These are phyloP conservation scores for Caenorhabditis zanzibari DNA, from an alignment of 2,888 invertebrate species.

Conservation along the genomic window DNA sequence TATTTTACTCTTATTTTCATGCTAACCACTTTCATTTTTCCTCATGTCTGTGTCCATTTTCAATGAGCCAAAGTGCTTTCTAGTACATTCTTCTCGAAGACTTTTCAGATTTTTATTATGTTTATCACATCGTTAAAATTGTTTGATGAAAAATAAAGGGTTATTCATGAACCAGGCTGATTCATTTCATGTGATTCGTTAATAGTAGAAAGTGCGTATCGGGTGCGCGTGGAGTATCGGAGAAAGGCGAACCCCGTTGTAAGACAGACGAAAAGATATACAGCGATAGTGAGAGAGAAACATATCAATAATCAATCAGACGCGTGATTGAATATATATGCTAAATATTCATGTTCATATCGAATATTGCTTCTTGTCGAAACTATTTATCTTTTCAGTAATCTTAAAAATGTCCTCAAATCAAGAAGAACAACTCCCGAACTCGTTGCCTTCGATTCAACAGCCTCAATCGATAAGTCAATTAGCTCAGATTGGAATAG, in stretches of 20 bases:
- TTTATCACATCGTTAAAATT: slow-evolving; percentile 5
- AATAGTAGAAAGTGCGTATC: not conserved
- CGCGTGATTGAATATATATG: too few relatives aligned
- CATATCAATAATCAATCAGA: slow-evolving; percentile 2
- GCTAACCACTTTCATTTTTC: slow-evolving; percentile 45
- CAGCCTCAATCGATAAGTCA: slow-evolving; percentile 18
- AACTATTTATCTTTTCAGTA: too few relatives aligned
- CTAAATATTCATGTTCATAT: too few relatives aligned
- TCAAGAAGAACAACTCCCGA: not conserved
- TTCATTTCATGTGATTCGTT: not conserved
- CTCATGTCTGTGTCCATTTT: slow-evolving; percentile 25
- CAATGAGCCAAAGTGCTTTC: slow-evolving; percentile 44
- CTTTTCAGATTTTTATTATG: slow-evolving; percentile 30
- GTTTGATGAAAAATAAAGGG: slow-evolving; percentile 43
- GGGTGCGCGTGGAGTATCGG: slow-evolving; percentile 28
- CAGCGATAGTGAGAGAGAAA: not conserved
- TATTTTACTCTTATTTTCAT: slow-evolving; percentile 21
- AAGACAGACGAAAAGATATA: not conserved
- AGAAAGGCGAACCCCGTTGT: not conserved
- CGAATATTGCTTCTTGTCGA: too few relatives aligned
- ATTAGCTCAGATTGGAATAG: slow-evolving; percentile 28
- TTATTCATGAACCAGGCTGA: not conserved
- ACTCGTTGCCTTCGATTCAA: not conserved
- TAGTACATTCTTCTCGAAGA: slow-evolving; percentile 34
- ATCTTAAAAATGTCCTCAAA: slow-evolving; percentile 12